phyloP scores from a whole-genome alignment of 2,888 invertebrate genomes.

The Ptychoptera albimana region DNA sequence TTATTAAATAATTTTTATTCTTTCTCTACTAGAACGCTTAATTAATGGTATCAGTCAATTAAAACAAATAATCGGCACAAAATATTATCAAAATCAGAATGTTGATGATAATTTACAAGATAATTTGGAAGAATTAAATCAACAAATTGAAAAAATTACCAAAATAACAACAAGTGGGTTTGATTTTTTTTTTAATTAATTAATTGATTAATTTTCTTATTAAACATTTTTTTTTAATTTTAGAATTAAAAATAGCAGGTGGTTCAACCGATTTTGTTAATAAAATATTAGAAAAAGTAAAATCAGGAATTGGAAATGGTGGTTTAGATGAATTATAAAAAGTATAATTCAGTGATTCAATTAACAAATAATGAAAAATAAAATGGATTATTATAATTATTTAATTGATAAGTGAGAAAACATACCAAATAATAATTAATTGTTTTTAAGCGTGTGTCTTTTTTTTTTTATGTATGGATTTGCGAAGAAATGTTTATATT shows the following conservation, averaged over 20 bases:
- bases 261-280: slow-evolving; percentile 90
- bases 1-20: slow-evolving; percentile 2
- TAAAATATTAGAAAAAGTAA: slow-evolving; percentile 74
- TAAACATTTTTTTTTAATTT: slow-evolving; percentile 19
- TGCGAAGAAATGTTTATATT: no score
- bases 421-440: no score
- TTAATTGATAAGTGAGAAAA: no score
- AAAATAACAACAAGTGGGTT: slow-evolving; percentile 56
- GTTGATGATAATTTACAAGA: slow-evolving; percentile 17
- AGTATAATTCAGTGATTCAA: neutral
- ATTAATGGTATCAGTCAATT: slow-evolving; percentile 61
- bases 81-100: slow-evolving; percentile 27
- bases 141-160: slow-evolving; percentile 52
- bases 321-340: slow-evolving; percentile 56
- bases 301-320: slow-evolving; percentile 58
- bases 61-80: slow-evolving; percentile 54
- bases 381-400: neutral
- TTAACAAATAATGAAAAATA: no score
- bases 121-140: slow-evolving; percentile 45
- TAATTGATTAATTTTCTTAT: neutral
- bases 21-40: slow-evolving; percentile 48
- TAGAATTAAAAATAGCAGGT: slow-evolving; percentile 79
- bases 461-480: no score
- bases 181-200: neutral
- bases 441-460: no score